These are phyloP conservation scores for Microcebus lehilahytsara DNA, from an alignment of 2,113 vertebrate genomes.

Conservation along the genomic window DNA sequence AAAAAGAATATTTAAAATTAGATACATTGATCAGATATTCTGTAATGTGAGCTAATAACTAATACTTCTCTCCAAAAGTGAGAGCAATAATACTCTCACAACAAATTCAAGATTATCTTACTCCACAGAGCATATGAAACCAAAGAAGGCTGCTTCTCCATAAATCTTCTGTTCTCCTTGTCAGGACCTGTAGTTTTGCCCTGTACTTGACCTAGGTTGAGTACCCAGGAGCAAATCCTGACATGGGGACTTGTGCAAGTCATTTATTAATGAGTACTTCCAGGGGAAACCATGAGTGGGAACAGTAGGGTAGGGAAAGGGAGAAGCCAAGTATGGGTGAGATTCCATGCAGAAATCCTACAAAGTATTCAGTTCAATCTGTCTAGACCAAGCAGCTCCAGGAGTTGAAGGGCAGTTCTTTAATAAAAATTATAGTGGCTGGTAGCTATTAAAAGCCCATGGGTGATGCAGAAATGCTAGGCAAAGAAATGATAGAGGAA, in stretches of 20 bases:
- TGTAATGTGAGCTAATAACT: neutral
- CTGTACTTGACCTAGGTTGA: neutral
- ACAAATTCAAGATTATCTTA: neutral
- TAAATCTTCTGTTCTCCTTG: neutral
- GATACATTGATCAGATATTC: neutral
- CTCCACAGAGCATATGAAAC: neutral
- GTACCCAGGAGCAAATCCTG: neutral
- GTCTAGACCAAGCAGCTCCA: neutral
- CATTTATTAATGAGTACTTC: neutral
- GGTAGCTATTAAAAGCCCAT: neutral
- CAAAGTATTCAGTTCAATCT: neutral
- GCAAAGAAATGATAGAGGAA: neutral
- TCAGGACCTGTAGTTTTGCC: neutral
- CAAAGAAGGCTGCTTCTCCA: neutral
- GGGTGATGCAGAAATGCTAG: neutral
- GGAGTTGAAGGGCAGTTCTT: neutral
- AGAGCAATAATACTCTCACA: neutral
- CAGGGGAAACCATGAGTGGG: no score
- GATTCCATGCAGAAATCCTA: neutral
- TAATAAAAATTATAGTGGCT: neutral
- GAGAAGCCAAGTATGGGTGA: neutral
- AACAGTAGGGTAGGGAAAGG: neutral
- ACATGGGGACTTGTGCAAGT: neutral
- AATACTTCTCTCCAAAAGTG: neutral
- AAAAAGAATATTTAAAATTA: constrained; percentile 8